A percentile compares a stretch with the other conserved stretches of the same genome.
Conservation (phyloP, 2,888 invertebrate genomes). For the Thalpophila matura region DNA sequence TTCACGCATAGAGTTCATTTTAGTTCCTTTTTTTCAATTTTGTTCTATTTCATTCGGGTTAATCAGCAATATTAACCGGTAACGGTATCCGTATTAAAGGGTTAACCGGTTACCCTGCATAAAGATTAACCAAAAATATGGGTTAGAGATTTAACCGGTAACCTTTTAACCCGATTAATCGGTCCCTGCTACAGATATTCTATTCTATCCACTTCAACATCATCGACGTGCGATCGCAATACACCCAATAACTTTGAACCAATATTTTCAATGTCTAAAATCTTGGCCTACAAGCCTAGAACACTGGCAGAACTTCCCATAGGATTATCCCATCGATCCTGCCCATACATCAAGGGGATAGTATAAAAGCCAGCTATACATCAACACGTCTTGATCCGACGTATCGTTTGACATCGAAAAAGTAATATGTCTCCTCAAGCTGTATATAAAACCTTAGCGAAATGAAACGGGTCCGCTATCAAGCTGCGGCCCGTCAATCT, state of each 20-base stretch:
- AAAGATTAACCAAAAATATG: no score
- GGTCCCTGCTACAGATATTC: no score
- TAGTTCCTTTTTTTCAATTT: no score
- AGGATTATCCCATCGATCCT: constrained; percentile 47
- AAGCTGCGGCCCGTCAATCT: constrained; percentile 86
- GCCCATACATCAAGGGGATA: constrained; percentile 48
- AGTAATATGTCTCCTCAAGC: constrained; percentile 76
- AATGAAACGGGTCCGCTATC: constrained; percentile 85
- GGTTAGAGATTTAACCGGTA: no score
- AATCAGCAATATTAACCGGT: no score
- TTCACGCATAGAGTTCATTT: no score
- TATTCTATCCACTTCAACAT: neutral
- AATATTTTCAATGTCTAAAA: constrained; percentile 2
- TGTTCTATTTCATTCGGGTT: no score
- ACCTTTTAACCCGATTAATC: no score
- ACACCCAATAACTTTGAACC: constrained; percentile 4
- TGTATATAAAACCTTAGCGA: constrained; percentile 74
- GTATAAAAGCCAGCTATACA: constrained; percentile 56
- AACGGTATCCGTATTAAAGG: no score
- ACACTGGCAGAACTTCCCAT: constrained; percentile 27
- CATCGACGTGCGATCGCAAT: neutral
- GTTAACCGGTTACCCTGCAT: no score
- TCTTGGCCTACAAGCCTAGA: constrained; percentile 10
- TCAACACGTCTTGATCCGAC: constrained; percentile 60
- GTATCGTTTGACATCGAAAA: constrained; percentile 70